phyloP scores from a whole-genome alignment of 2,113 vertebrate genomes.

The Pelobates fuscus region DNA sequence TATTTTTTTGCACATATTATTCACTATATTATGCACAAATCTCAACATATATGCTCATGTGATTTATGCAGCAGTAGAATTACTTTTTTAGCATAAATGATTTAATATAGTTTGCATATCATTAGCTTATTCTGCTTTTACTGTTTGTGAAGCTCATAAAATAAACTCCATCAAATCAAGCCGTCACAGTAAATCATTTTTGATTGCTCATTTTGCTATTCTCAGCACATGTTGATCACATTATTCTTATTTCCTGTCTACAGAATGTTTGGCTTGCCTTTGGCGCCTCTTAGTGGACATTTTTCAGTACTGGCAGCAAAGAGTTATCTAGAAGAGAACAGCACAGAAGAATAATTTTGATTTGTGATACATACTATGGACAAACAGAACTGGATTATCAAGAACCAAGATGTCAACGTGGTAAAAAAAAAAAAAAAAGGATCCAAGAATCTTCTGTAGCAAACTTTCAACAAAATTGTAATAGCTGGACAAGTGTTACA shows the following conservation, averaged over 20 bases:
- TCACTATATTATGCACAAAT: not conserved
- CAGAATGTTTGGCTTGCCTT: not conserved
- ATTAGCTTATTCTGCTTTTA: not conserved
- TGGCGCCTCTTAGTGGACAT: conserved; percentile 24
- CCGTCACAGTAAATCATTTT: not conserved
- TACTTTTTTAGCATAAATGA: not conserved
- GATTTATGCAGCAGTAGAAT: not conserved
- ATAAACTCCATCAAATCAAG: not conserved
- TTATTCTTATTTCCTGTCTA: no score
- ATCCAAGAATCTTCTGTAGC: no score
- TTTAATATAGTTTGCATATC: not conserved
- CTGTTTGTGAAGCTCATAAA: not conserved
- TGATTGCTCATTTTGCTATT: not conserved
- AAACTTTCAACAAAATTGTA: no score
- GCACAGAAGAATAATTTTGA: no score
- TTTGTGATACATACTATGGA: no score
- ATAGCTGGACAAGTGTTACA: no score
- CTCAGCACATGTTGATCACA: not conserved
- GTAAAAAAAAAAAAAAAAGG: no score
- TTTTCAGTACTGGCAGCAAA: not conserved
- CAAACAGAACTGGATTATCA: no score
- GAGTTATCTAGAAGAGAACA: no score
- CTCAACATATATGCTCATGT: no score
- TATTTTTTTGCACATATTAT: not conserved
- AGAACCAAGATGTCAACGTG: no score